Evolutionary conservation across 2,888 invertebrate genomes (phyloP), one percentile per base, ranked within the genome.

Genomic region (Proisotoma minuta): DNA sequence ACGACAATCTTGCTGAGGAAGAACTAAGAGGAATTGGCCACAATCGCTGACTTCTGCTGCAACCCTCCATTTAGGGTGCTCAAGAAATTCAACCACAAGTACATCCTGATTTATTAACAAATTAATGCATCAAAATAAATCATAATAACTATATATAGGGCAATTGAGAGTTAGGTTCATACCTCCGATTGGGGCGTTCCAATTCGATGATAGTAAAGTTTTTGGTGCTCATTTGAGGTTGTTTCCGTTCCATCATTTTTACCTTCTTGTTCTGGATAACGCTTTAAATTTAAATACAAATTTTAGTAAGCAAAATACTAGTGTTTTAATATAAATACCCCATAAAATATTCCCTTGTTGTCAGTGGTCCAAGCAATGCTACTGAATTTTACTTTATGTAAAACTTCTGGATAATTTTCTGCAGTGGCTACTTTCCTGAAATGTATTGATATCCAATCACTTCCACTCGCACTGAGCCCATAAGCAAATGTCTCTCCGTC

Each of bases 391-490:
- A 96, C 90, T 77, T 91, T 90, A 75, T 88, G 86, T 69, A 99
- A 81, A n/a, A 86, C 83, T 78, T 99, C 98, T 15, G 88, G 84
- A 72, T 91, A 88, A 76, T 96, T 91, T 76, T 90, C 82, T 58
- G 89, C 89, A 80, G 81, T 86, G 63, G 82, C 83, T 0, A 88
- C 86, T 79, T 88, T 83, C 72, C 87, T 86, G 73, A 91, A 86
- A 76, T 87, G 87, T 74, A 98, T 91, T 53, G 89, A 91, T 71
- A 88, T 85, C 98, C 98, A 98, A 78, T 99, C 98, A 1, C 96
- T 96, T 0, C 98, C 98, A 78, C 91, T 92, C 65, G 86, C 85
- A 71, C 94, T 94, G 1, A 98, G 81, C 0, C 90, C 93, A 79
- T 96, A 98, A 0, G 96, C 96, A 80, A 91, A 88, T 26, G 86